Evolutionary conservation across 1,140 invertebrate species (phyloP), one percentile per base, ranked within the genome.

Genomic region (Bombus turneri): DNA sequence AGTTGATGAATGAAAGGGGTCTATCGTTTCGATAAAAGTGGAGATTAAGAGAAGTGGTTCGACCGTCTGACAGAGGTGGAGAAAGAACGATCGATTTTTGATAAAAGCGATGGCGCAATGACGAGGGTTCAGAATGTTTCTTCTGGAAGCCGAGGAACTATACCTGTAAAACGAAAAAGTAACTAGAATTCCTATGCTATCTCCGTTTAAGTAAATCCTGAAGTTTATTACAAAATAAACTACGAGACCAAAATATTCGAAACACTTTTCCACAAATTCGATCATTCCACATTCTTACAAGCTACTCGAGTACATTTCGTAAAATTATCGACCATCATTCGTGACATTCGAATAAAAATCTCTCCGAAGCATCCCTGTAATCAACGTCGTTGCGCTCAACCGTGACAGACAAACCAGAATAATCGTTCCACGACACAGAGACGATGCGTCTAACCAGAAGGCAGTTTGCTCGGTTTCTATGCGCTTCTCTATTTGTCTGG

Each of bases 401-500:
- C 72, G 47, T 53, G 41, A 73, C 72, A 47, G 31, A 43, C 28
- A 47, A 31, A 73, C 43, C 72, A 31, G 41, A 13, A 53, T 37
- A 76, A 59, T 37, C 34, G 37, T 57, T 57, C 2, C 31, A 53
- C 47, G 83, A 85, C 85, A 87, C 87, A 39, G 13, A 15, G 15
- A 74, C n/a, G n/a, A 22, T 12, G 4, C 18, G n/a, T 18, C 15
- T 34, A 18, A 53, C 47, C 62, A 64, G 13, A 31, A 15, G n/a
- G 13, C n/a, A 64, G n/a, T 13, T n/a, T 15, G 13, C 3, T n/a
- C 62, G 13, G 22, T 25, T 25, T 34, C 47, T 69, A 66, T 68
- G 59, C 69, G 74, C 77, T 88, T 83, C 74, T 89, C 83, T 88
- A 89, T 86, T 89, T 77, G 73, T 81, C 73, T 77, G 75, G 28